phyloP scores from a whole-genome alignment of 1,140 invertebrate species.

The Temnothorax curvispinosus region DNA sequence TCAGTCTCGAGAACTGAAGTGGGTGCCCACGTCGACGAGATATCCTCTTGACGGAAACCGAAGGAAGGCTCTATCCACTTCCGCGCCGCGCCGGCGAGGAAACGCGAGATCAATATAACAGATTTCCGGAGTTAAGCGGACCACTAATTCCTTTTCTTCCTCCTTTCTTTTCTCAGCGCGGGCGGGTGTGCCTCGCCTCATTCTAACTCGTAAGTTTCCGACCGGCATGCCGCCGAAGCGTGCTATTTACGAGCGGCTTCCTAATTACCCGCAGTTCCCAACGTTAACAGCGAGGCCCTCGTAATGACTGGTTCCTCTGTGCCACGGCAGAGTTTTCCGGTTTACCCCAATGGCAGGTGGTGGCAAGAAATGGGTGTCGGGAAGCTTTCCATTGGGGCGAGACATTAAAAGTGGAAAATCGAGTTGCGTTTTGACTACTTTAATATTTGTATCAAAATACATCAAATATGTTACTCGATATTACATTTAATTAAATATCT shows the following conservation, averaged over 20 bases:
- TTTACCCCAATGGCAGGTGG: conserved; percentile 25
- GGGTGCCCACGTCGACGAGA: conserved; percentile 43
- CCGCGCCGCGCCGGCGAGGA: conserved; percentile 3
- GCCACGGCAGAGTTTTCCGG: conserved; percentile 66
- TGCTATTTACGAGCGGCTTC: conserved; percentile 80
- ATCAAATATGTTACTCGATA: not conserved
- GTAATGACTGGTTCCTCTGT: conserved; percentile 72
- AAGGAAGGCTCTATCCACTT: conserved; percentile 30
- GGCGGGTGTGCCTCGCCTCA: not conserved
- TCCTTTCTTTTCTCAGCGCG: conserved; percentile 35
- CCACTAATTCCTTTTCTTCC: conserved; percentile 33
- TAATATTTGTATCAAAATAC: not conserved
- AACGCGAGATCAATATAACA: conserved; percentile 48
- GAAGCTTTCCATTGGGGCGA: conserved; percentile 7
- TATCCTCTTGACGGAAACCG: not conserved
- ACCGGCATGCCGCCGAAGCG: conserved; percentile 41
- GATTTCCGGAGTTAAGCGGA: conserved; percentile 30
- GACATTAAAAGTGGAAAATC: not conserved
- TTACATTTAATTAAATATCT: not conserved
- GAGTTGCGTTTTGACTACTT: conserved; percentile 24
- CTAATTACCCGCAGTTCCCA: conserved; percentile 82
- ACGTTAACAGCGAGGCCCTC: conserved; percentile 76
- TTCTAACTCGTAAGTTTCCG: conserved; percentile 36
- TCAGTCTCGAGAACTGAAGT: not conserved
- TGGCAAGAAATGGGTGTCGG: not conserved